Evolutionary conservation across 2,888 invertebrate species (phyloP), one percentile per base, ranked within the genome.

Genomic region (Clepsis dumicolana): DNA sequence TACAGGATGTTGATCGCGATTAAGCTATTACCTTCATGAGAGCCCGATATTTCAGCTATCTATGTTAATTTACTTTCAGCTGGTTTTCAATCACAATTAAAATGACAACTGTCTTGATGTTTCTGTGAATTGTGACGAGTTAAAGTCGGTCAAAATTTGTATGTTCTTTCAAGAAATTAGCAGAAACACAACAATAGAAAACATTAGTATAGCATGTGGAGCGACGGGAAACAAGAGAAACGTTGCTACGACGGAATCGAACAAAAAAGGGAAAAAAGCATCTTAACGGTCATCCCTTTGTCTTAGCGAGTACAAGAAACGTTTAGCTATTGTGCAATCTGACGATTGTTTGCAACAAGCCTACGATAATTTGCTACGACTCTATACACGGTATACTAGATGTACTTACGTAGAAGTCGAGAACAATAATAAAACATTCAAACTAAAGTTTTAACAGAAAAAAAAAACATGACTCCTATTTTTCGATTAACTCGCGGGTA

Each of bases 211-310:
- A 73, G 73, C 82, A 85, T 82, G 81, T 87, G 74, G 81, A 80
- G 83, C 82, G 76, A 77, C 83, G 84, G 83, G 83, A 86, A 86
- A 86, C 83, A 80, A 82, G 80, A 80, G 80, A 85, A 83, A 81
- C 77, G 76, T 81, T 78, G 81, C 79, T 81, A 81, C 79, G 83
- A 83, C 77, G 78, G 77, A 75, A 75, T 79, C 76, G 74, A 74
- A 84, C 79, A 82, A 81, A 56, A 83, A 86, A 79, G 70, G 73
- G 78, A 72, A 81, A 84, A 88, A 85, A 81, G 70, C 74, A 78
- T 79, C 75, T 64, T 83, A 84, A 82, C 84, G 80, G 85, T 81
- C 79, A 81, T 80, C 84, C 83, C 83, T 88, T 88, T 88, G 88
- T 88, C 81, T 87, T 74, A 53, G 71, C 57, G 65, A 78, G 73